These are phyloP conservation scores for Cremastinae sp. DNA, from an alignment of 2,888 invertebrate genomes.

Conservation along the genomic window DNA sequence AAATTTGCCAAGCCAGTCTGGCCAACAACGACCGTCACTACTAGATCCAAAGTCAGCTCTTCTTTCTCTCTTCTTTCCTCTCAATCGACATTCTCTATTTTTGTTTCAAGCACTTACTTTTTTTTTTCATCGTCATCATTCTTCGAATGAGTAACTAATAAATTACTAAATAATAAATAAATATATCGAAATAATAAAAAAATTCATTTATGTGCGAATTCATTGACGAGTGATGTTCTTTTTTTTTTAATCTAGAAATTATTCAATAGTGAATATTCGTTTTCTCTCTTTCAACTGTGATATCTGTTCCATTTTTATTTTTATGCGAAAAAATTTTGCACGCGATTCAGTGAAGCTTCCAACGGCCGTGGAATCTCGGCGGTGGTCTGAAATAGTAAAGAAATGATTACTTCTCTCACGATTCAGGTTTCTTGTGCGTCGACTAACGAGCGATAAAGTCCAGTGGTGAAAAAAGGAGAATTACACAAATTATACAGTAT, in stretches of 20 bases:
- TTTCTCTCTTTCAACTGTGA: too few relatives aligned
- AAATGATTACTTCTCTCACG: background rate
- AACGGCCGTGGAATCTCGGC: background rate
- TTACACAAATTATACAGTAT: slow-evolving; percentile 25
- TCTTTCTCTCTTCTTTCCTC: slow-evolving; percentile 35
- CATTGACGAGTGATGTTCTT: too few relatives aligned
- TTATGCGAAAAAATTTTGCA: background rate
- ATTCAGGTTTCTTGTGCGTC: background rate
- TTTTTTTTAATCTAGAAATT: too few relatives aligned
- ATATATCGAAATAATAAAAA: too few relatives aligned
- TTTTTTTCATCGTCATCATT: too few relatives aligned
- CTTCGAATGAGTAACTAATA: too few relatives aligned
- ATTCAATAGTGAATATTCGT: too few relatives aligned
- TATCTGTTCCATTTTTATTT: too few relatives aligned
- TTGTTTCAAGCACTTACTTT: background rate
- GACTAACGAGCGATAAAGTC: background rate
- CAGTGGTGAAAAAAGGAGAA: slow-evolving; percentile 4
- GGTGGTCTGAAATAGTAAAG: background rate
- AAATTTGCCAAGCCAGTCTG: slow-evolving; percentile 51
- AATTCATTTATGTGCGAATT: too few relatives aligned
- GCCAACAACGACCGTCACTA: slow-evolving; percentile 54
- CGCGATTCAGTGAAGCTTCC: background rate
- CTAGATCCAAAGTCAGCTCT: slow-evolving; percentile 41
- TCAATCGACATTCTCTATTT: background rate
- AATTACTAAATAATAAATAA: too few relatives aligned